Percentiles rank a stretch among this genome's conserved stretches.
Conservation (phyloP, 64 coral and sea anemone species). For the Montipora sp. region DNA sequence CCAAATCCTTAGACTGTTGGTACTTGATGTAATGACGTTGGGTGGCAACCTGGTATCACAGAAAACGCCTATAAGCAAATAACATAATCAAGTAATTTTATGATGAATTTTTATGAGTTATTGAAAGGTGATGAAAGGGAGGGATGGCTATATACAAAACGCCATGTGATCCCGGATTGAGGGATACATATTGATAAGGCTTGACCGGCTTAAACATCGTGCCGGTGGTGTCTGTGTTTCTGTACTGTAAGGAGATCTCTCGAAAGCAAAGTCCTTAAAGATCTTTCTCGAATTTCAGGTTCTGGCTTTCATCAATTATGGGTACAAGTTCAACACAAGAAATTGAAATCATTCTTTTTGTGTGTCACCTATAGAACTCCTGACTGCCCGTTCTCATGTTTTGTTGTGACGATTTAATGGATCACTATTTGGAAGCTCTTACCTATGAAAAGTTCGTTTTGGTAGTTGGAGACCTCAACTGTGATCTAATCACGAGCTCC, state of each 20-base stretch:
- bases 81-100: not conserved
- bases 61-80: not conserved
- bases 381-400: slow-evolving; percentile 33
- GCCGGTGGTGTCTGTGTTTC: too few relatives aligned
- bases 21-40: slow-evolving; percentile 51
- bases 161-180: too few relatives aligned
- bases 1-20: slow-evolving; percentile 54
- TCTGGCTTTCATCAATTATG: not conserved
- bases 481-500: slow-evolving; percentile 3
- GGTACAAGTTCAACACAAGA: slow-evolving; percentile 31
- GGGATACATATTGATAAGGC: too few relatives aligned
- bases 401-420: slow-evolving; percentile 34
- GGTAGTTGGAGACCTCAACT: slow-evolving; percentile 50
- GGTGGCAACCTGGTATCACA: not conserved
- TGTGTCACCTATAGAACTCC: slow-evolving; percentile 37
- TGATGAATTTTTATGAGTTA: too few relatives aligned
- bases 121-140: too few relatives aligned
- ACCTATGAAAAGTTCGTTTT: slow-evolving; percentile 19
- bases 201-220: too few relatives aligned
- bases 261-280: too few relatives aligned
- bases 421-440: slow-evolving; percentile 5
- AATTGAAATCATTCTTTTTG: not conserved
- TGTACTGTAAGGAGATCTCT: too few relatives aligned
- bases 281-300: too few relatives aligned
- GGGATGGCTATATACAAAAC: too few relatives aligned